Base-by-base conservation (phyloP, 2,888 invertebrate genomes). In the Rhagonycha fulva region DNA sequence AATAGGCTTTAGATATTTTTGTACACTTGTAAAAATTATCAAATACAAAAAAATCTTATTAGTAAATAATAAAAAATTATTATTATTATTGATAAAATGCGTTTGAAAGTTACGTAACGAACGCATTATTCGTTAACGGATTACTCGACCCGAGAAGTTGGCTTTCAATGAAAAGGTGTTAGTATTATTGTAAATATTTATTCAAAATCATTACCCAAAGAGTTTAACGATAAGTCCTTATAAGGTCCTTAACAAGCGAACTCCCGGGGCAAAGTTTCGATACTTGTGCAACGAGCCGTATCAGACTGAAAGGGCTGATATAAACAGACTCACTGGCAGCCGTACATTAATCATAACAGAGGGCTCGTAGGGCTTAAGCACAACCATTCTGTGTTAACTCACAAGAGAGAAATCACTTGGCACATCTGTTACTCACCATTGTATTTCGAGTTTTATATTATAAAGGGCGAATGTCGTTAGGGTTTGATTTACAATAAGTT, bases 251-350 rank as follows among this genome's bases (percentile, higher is more conserved):
- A 62, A 66, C 70, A 74, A 72, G 74, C 32, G 75, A 70, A 77
- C 82, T 83, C 86, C 85, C 82, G 85, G 83, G 84, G 85, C 82
- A 85, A 85, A 88, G 87, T 87, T 88, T 86, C 87, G 87, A 87
- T 88, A 87, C 87, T 87, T 85, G 87, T 85, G 85, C 87, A 86
- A 77, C 84, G 87, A 87, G 84, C 86, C 86, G 87, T 87, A 84
- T 83, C 82, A 79, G 82, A 81, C 85, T 85, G 86, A 87, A 87
- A 76, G 76, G 85, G 85, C 85, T 85, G 83, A 84, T 82, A 85
- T 86, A 86, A 86, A 87, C 85, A 87, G 84, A 84, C 84, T 83
- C 83, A 77, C 80, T 81, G 83, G 84, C 83, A 84, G 84, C 84
- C 82, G 84, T 82, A 84, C 86, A 87, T 87, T 87, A 87, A 87